Evolutionary conservation across 23 tunicate genomes (phyloP), one percentile per base, ranked within the genome.

Genomic region (Trididemnum clinides): DNA sequence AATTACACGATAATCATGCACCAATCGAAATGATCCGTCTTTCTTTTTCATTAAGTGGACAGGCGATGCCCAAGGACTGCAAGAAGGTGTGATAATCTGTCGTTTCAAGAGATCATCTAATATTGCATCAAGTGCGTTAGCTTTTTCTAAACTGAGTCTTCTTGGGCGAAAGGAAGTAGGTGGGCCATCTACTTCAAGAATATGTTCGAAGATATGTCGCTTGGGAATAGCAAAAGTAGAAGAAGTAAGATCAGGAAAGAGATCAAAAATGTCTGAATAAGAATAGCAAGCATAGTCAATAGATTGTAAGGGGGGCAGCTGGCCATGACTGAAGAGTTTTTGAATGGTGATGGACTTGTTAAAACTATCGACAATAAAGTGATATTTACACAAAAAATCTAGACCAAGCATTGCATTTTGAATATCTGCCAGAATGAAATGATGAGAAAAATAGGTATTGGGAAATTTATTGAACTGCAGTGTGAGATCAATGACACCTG

Each of bases 51-150:
- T 76, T 29, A 81, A 19, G 29, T 33, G 74, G 4, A 81, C 33
- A 33, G 85, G 74, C 3, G 74, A 62, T 1, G 85, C 73, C 54
- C 74, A 81, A 20, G 74, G 51, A 18, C 54, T 33, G 51, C 28
- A 36, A 19, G 85, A 81, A 10, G 85, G 76, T 10, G 28, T 22
- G 21, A 81, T 62, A 5, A 81, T 34, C 4, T 37, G 28, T 5
- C 54, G 74, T 63, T 81, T 51, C 33, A 62, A 21, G 28, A 81
- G 25, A n/a, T 81, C 57, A 33, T 62, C 33, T 3, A 81, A 5
- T 19, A 33, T 37, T 6, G 4, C 20, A 5, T 64, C 57, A 12
- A 64, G 23, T 2, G 66, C 66, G 2, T 29, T 51, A 2, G 50
- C 39, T 25, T 51, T 51, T 57, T 51, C 83, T 32, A 26, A 35